phyloP scores from a whole-genome alignment of 2,888 invertebrate species.

The Hylaea fasciaria region DNA sequence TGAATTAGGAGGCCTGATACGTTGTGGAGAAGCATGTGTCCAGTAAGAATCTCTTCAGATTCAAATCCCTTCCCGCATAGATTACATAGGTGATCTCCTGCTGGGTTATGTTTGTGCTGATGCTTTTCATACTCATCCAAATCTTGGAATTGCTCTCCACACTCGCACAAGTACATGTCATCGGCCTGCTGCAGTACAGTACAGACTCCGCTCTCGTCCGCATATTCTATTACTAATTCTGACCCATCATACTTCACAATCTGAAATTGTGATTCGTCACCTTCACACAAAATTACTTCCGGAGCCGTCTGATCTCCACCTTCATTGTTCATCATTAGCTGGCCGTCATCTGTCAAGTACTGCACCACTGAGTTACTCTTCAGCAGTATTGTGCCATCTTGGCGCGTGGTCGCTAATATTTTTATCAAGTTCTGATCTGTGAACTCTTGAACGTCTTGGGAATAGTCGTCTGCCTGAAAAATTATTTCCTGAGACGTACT shows the following conservation, averaged over 20 bases:
- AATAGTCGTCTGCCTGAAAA: constrained; percentile 37
- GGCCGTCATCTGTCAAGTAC: constrained; percentile 62
- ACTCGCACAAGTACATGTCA: constrained; percentile 75
- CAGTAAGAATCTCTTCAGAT: constrained; percentile 73
- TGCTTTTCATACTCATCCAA: constrained; percentile 74
- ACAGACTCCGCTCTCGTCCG: constrained; percentile 73
- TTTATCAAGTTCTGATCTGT: constrained; percentile 67
- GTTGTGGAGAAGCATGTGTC: constrained; percentile 76
- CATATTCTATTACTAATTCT: constrained; percentile 78
- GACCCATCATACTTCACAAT: constrained; percentile 77
- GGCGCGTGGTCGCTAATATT: constrained; percentile 64
- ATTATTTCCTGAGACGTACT: constrained; percentile 52
- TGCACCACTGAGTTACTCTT: constrained; percentile 59
- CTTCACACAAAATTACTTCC: constrained; percentile 77
- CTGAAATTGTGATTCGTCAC: constrained; percentile 77
- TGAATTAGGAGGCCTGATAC: constrained; percentile 62
- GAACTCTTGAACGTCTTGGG: constrained; percentile 37
- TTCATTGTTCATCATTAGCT: constrained; percentile 58
- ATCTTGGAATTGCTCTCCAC: constrained; percentile 76
- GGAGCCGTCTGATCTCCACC: constrained; percentile 63
- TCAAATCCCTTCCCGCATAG: constrained; percentile 80
- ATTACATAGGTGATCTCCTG: constrained; percentile 71
- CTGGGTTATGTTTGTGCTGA: constrained; percentile 71
- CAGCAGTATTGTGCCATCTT: constrained; percentile 69
- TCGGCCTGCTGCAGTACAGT: constrained; percentile 75